Conservation (phyloP, 1,140 invertebrate genomes). For the Pseudomyrmex cubaensis region DNA sequence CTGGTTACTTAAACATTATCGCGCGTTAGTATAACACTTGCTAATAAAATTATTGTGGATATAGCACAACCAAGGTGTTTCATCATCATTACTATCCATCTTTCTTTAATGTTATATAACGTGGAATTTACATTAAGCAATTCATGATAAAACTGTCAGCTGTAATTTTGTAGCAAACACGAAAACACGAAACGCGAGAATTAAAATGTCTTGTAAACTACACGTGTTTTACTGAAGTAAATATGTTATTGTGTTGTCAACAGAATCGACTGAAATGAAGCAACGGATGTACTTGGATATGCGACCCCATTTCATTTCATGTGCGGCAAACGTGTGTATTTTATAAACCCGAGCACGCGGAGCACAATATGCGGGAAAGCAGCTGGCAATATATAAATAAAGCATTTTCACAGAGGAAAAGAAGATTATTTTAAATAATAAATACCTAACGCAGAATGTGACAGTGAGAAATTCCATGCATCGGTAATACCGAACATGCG, state of each 20-base stretch:
- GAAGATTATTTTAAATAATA: conserved; percentile 29
- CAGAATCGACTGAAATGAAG: too few relatives aligned
- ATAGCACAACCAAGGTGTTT: background rate
- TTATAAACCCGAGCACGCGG: too few relatives aligned
- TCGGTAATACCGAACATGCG: conserved; percentile 2
- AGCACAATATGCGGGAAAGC: background rate
- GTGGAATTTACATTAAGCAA: conserved; percentile 1
- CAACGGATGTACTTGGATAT: too few relatives aligned
- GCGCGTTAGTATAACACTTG: background rate
- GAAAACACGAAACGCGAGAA: too few relatives aligned
- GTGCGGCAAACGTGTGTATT: too few relatives aligned
- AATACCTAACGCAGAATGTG: background rate
- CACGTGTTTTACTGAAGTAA: too few relatives aligned
- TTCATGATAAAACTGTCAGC: background rate
- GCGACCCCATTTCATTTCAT: too few relatives aligned
- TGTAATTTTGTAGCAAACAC: background rate
- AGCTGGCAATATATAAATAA: conserved; percentile 40
- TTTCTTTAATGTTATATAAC: too few relatives aligned
- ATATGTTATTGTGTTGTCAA: too few relatives aligned
- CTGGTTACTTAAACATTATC: conserved; percentile 11
- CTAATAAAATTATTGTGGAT: background rate
- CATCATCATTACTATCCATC: conserved; percentile 23
- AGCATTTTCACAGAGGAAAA: background rate
- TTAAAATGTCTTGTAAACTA: too few relatives aligned
- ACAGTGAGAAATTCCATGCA: conserved; percentile 6